Conservation (phyloP, 2,113 vertebrate genomes). For the Trochalopteron elliotii region DNA sequence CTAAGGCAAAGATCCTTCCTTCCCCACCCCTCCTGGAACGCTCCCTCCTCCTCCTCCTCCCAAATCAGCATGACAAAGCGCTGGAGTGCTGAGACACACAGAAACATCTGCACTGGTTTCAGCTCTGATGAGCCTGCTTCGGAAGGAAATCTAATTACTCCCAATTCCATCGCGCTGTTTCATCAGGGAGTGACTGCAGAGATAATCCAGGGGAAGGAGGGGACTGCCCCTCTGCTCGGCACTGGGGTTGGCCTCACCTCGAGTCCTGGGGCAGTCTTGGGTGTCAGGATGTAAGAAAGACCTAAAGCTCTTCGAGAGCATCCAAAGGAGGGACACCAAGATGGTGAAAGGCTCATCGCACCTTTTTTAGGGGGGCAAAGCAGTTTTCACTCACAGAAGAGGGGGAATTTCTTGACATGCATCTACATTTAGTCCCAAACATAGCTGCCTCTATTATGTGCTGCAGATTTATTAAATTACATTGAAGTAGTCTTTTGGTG, state of each 20-base stretch:
- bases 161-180: not conserved
- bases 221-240: not conserved
- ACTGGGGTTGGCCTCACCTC: not conserved
- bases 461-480: not conserved
- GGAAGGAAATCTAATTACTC: not conserved
- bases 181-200: not conserved
- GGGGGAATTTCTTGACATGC: accelerated
- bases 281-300: not conserved
- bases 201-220: not conserved
- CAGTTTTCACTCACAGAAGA: not conserved
- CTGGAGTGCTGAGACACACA: not conserved
- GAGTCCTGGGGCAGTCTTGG: not conserved
- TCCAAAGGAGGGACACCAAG: not conserved
- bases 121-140: not conserved
- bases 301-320: not conserved
- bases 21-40: not conserved
- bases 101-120: not conserved
- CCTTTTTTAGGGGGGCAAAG: not conserved
- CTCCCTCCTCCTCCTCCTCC: not conserved
- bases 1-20: not conserved
- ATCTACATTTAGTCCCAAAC: not conserved
- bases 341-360: not conserved
- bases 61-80: not conserved
- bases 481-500: not conserved
- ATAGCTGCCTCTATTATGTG: not conserved